A percentile compares a stretch with the other conserved stretches of the same genome.
Evolutionary conservation across 1,140 invertebrate genomes (phyloP).

Genomic region (Drosophila bifasciata): DNA sequence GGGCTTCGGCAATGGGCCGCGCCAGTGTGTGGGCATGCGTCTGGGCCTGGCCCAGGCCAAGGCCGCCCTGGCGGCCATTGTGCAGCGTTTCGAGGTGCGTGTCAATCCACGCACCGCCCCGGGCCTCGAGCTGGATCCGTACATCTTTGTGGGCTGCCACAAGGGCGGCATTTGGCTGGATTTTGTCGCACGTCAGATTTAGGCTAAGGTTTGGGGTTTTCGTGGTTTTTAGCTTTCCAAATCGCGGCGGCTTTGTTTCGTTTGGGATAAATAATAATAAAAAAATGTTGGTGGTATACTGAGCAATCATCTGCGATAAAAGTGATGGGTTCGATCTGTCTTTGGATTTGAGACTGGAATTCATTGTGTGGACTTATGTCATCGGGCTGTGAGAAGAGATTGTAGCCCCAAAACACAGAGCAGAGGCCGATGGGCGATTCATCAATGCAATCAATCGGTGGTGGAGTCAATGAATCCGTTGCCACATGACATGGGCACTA

Average conservation of each 20-base stretch:
- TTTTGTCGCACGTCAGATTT: conserved; percentile 26
- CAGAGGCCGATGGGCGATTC: not conserved
- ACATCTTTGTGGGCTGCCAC: conserved; percentile 68
- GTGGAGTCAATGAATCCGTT: too few relatives aligned
- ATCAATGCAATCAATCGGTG: too few relatives aligned
- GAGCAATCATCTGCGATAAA: not conserved
- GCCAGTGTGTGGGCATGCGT: conserved; percentile 86
- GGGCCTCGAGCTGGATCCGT: conserved; percentile 66
- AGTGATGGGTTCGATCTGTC: not conserved
- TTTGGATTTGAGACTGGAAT: not conserved
- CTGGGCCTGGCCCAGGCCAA: conserved; percentile 68
- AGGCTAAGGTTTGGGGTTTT: too few relatives aligned
- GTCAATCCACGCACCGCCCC: conserved; percentile 51
- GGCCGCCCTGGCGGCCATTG: conserved; percentile 69
- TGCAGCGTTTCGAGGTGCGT: conserved; percentile 59
- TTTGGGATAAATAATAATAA: conserved; percentile 22
- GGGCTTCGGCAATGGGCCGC: conserved; percentile 88
- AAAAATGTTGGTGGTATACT: conserved; percentile 6
- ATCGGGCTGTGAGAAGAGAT: conserved; percentile 2
- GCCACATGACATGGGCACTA: too few relatives aligned
- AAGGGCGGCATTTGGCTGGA: conserved; percentile 77
- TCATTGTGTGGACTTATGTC: conserved; percentile 28
- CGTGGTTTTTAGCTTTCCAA: not conserved
- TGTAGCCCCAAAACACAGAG: too few relatives aligned
- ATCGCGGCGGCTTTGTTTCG: too few relatives aligned